phyloP scores from a whole-genome alignment of 2,888 invertebrate species.

The Drosophila anceps region DNA sequence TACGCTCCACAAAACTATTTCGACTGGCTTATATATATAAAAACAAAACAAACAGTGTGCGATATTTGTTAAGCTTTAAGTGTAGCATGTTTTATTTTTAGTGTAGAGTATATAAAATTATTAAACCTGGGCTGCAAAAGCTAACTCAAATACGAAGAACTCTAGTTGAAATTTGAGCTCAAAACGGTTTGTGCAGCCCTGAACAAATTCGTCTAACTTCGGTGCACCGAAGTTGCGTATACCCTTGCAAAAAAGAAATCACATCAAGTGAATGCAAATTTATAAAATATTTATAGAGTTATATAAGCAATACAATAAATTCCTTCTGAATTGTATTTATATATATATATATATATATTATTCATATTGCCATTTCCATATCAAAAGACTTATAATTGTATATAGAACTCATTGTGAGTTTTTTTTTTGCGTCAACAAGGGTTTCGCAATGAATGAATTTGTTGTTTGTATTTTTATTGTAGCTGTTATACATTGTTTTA shows the following conservation, averaged over 20 bases:
- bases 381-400: background rate
- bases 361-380: background rate
- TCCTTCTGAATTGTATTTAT: background rate
- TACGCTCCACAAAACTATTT: constrained; percentile 26
- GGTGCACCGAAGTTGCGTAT: constrained; percentile 29
- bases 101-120: constrained; percentile 20
- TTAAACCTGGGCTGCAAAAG: constrained; percentile 8
- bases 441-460: constrained; percentile 14
- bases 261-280: background rate
- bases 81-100: constrained; percentile 50
- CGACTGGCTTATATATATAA: constrained; percentile 43
- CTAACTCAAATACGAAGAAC: background rate
- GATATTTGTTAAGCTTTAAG: constrained; percentile 40
- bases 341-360: no score
- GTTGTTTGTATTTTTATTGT: constrained; percentile 8
- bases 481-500: background rate
- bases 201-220: constrained; percentile 16
- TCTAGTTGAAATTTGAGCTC: background rate
- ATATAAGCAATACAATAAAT: background rate
- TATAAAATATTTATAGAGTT: background rate
- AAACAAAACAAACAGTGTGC: constrained; percentile 23
- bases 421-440: constrained; percentile 21
- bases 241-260: constrained; percentile 17
- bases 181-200: background rate
- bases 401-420: background rate